phyloP scores from a whole-genome alignment of 2,888 invertebrate genomes.

The Sericinus montela region DNA sequence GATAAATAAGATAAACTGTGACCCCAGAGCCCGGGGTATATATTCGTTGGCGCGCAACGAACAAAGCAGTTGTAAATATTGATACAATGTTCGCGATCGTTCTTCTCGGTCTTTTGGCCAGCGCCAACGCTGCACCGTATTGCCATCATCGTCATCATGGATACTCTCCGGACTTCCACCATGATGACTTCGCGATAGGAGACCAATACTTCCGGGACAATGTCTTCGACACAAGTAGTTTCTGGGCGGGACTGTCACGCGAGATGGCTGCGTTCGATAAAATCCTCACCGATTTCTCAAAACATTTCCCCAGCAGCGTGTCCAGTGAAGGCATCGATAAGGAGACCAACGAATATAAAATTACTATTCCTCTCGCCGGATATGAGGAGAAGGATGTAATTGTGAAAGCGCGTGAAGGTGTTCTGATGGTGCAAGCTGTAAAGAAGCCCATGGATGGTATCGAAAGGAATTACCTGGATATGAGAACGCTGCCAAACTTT shows the following conservation, averaged over 20 bases:
- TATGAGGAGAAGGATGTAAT: conserved; percentile 57
- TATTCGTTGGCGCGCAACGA: conserved; percentile 20
- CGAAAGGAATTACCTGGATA: conserved; percentile 41
- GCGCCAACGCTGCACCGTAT: conserved; percentile 47
- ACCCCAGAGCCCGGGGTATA: conserved; percentile 37
- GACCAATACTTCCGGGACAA: conserved; percentile 30
- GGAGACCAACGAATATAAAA: conserved; percentile 47
- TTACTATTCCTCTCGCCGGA: conserved; percentile 43
- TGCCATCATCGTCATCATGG: conserved; percentile 19
- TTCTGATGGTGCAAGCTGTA: conserved; percentile 57
- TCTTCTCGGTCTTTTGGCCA: conserved; percentile 39
- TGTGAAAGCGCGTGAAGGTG: conserved; percentile 55
- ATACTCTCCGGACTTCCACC: conserved; percentile 2
- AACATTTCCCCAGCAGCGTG: conserved; percentile 38
- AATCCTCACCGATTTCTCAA: conserved; percentile 39
- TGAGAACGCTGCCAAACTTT: conserved; percentile 42
- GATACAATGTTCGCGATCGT: conserved; percentile 41
- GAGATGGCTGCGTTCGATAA: conserved; percentile 47
- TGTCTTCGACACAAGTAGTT: conserved; percentile 49
- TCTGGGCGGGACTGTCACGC: conserved; percentile 46
- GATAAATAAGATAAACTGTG: conserved; percentile 50
- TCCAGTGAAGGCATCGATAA: conserved; percentile 33
- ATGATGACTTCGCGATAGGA: conserved; percentile 13
- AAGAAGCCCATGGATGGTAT: conserved; percentile 30
- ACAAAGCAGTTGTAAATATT: conserved; percentile 8